Conservation (phyloP, 1,140 invertebrate genomes). For the Drosophila nasuta region DNA sequence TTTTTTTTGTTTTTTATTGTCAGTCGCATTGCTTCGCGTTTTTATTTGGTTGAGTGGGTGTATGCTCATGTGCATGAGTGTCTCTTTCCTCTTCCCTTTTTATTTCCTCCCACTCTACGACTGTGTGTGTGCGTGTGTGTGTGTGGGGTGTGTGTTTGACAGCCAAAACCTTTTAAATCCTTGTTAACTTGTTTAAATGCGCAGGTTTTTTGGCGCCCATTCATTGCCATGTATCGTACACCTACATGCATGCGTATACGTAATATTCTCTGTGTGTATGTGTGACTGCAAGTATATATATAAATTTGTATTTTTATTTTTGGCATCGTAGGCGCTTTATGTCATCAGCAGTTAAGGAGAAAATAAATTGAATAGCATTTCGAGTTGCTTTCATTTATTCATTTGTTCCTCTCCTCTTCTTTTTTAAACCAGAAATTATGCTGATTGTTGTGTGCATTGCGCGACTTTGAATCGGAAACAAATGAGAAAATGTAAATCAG, state of each 20-base stretch:
- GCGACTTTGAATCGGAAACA: constrained; percentile 48
- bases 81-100: not conserved
- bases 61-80: constrained; percentile 19
- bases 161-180: constrained; percentile 84
- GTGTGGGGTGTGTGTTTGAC: constrained; percentile 64
- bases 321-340: constrained; percentile 58
- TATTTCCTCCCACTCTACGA: not conserved
- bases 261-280: constrained; percentile 13
- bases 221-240: constrained; percentile 23
- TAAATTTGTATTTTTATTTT: constrained; percentile 30
- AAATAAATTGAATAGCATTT: constrained; percentile 76
- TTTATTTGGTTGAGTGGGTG: constrained; percentile 33
- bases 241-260: constrained; percentile 10
- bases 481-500: constrained; percentile 48
- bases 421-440: constrained; percentile 69
- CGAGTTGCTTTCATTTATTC: constrained; percentile 35
- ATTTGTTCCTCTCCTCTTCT: constrained; percentile 22
- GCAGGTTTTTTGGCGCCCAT: constrained; percentile 69
- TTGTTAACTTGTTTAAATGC: constrained; percentile 81
- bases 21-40: constrained; percentile 64
- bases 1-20: constrained; percentile 67
- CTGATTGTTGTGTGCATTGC: constrained; percentile 67
- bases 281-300: constrained; percentile 26
- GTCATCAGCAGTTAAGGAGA: constrained; percentile 73
- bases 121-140: constrained; percentile 24